Base-by-base conservation (phyloP, 2,797 vertebrate species). In the Acropternis orthonyx region DNA sequence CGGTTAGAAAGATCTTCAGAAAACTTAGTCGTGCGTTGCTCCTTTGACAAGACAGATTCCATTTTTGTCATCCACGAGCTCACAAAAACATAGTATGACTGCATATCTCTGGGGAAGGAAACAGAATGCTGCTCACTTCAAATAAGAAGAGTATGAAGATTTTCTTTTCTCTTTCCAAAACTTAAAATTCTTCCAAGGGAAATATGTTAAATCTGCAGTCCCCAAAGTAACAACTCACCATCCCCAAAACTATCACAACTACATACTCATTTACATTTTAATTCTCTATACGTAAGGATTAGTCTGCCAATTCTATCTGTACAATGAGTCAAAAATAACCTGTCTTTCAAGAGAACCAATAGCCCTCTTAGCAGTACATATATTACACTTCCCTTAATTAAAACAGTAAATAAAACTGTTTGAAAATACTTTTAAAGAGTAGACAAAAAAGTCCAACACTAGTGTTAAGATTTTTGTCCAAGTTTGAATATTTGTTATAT, bases 11-110 rank as follows among this genome's bases (percentile, higher is more conserved):
- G 98, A 94, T 99, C 99, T 81, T 99, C 99, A 44, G 98, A 98
- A 97, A 99, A 97, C 94, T 98, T 99, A 39, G 99, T 98, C 52
- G 95, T 76, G 83, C 98, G 98, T 63, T 99, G 99, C 73, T 99
- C 99, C 96, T 99, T 99, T 59, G 98, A 99, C 91, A 99, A 97
- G 92, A 99, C 98, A 46, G 99, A 99, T 96, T 99, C 99, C 99
- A 99, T 99, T 98, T 99, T 99, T 98, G 99, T 99, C 99, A 99
- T 99, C 99, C 99, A 99, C 0, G 99, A 99, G 55, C 99, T 99
- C 92, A 99, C 99, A 97, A 99, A 99, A 94, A 99, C 98, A 36
- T 99, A 99, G 74, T 99, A 99, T 10, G 99, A 99, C 96, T 99
- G 99, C 71, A 99, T 98, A 93, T 99, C 99, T 98, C 99, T 99